Evolutionary conservation across 2,797 vertebrate species (phyloP).

Genomic region (Salarias fasciatus): DNA sequence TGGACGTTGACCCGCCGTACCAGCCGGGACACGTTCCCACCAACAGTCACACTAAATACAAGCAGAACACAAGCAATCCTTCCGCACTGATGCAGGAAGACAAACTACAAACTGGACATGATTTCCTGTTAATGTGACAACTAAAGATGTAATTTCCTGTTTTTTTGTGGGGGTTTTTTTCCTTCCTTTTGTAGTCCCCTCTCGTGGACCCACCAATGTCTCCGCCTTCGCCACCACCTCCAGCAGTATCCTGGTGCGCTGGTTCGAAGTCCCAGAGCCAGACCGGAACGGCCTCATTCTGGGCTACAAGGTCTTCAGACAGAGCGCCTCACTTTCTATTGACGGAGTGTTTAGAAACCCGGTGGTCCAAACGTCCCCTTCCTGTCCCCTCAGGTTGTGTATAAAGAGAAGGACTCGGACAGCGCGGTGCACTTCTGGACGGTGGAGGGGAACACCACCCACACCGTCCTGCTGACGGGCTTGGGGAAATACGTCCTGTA

Average conservation of each 20-base stretch:
- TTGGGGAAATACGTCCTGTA: slow-evolving; percentile 93
- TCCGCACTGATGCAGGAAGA: no score
- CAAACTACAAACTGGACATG: no score
- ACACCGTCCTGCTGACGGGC: slow-evolving; percentile 86
- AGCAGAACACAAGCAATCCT: no score
- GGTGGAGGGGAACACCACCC: slow-evolving; percentile 91
- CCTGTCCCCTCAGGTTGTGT: slow-evolving; percentile 85
- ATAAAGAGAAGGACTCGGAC: slow-evolving; percentile 91
- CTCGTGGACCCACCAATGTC: slow-evolving; percentile 90
- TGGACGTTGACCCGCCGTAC: no score
- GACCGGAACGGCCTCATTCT: slow-evolving; percentile 94
- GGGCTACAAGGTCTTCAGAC: slow-evolving; percentile 90
- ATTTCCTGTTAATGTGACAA: background rate
- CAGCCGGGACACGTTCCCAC: no score
- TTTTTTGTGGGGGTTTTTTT: slow-evolving; percentile 2
- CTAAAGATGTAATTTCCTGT: background rate
- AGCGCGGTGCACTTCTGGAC: slow-evolving; percentile 82
- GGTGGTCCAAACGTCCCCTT: slow-evolving; percentile 5
- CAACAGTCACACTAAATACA: no score
- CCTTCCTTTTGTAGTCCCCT: slow-evolving; percentile 62
- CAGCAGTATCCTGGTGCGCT: slow-evolving; percentile 92
- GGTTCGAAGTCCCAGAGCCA: slow-evolving; percentile 88
- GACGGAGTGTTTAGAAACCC: background rate
- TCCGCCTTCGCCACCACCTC: slow-evolving; percentile 92
- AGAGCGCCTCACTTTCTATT: slow-evolving; percentile 12